Base-by-base conservation (phyloP, 2,797 vertebrate genomes). In the Gymnodraco acuticeps region DNA sequence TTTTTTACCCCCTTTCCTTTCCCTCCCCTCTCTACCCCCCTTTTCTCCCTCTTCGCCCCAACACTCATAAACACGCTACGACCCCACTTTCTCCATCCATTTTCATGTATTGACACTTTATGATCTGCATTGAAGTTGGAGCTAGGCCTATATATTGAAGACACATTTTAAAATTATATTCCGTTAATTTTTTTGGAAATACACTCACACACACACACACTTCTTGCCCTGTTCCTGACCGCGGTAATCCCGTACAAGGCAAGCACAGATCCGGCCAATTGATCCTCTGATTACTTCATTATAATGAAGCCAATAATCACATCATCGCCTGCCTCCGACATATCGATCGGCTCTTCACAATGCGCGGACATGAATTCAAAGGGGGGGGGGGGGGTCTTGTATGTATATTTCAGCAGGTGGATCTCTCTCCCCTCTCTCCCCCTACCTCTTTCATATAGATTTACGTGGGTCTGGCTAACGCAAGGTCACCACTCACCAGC, bases 201-300 rank as follows among this genome's bases (percentile, higher is more conserved):
- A 64, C 8, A 3, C 50, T 50, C 50, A 5, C 4, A 15, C 61
- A 55, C 56, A n/a, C 43, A 19, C 64, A 19, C 66, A 5, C 65
- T 85, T 84, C 20, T 12, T 54, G 54, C 38, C 31, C 64, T 52
- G 83, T 43, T 19, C 65, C 23, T 80, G 67, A 53, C 70, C 72
- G 62, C 78, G 46, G 41, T 89, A 87, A 93, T 92, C 91, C 83
- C 70, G 78, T 72, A 90, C 89, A 89, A 81, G 83, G 78, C 79
- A 47, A 67, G 78, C 75, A 73, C 69, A 75, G 62, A 89, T 89
- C 84, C 90, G 75, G 73, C 80, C 82, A 76, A 95, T 93, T 91
- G 94, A 95, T 94, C 94, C 87, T 80, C 88, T 93, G 93, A 94
- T 95, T 93, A 94, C 92, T 93, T 92, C 92, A 93, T 93, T 93